Percentiles rank a stretch among this genome's conserved stretches.
phyloP scores from a whole-genome alignment of 2,888 invertebrate species.

The Andricus quercusramuli region DNA sequence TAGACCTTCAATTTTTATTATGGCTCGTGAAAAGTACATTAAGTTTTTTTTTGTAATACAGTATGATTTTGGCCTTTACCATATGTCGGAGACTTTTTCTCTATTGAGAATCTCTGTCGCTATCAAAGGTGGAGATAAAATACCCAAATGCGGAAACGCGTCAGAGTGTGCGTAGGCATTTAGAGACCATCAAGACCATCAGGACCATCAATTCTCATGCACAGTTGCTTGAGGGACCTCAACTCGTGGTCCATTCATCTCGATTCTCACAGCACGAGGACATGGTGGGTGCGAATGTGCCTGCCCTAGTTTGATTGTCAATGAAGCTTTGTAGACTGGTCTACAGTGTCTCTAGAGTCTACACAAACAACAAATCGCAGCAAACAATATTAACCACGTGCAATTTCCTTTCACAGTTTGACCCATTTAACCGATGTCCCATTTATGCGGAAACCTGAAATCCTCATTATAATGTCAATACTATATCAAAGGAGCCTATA shows the following conservation, averaged over 20 bases:
- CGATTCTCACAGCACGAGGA: not conserved
- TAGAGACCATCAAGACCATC: not conserved
- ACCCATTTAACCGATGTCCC: slow-evolving; percentile 5
- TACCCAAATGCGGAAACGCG: slow-evolving; percentile 17
- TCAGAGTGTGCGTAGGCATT: slow-evolving; percentile 17
- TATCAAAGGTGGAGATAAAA: slow-evolving; percentile 25
- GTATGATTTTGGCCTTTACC: too few relatives aligned
- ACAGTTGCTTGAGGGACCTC: slow-evolving; percentile 10
- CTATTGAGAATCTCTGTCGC: not conserved
- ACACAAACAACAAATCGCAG: not conserved
- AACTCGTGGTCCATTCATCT: slow-evolving; percentile 18
- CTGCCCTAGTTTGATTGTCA: slow-evolving; percentile 30
- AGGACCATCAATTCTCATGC: not conserved
- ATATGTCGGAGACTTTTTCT: too few relatives aligned
- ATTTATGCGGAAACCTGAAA: not conserved
- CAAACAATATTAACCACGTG: not conserved
- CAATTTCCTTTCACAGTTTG: slow-evolving; percentile 1
- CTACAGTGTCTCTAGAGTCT: not conserved
- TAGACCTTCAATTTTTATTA: too few relatives aligned
- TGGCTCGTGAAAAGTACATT: too few relatives aligned
- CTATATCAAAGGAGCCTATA: not conserved
- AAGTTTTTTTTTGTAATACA: too few relatives aligned
- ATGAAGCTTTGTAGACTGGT: slow-evolving; percentile 14
- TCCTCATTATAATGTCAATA: not conserved
- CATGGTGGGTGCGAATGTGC: not conserved